Evolutionary conservation across 2,888 invertebrate genomes (phyloP).

Genomic region (Xylota sylvarum): DNA sequence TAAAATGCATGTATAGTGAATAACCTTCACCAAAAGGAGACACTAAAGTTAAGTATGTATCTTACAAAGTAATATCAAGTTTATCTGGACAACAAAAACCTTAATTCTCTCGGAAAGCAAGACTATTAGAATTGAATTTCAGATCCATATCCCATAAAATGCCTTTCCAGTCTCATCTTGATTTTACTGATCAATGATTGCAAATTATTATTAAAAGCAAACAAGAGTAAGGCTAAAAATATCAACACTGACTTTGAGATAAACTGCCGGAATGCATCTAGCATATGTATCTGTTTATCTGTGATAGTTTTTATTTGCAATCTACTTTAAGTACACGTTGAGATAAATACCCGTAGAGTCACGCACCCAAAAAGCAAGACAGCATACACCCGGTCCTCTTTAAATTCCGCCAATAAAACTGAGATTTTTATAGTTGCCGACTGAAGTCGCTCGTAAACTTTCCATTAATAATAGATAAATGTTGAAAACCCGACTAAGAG

Average conservation of each 20-base stretch:
- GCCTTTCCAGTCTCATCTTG: neutral
- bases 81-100: too few species aligned
- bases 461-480: slow-evolving; percentile 77
- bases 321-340: slow-evolving; percentile 46
- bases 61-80: too few species aligned
- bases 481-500: slow-evolving; percentile 59
- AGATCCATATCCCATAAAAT: neutral
- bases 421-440: slow-evolving; percentile 67
- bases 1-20: too few species aligned
- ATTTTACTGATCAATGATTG: neutral
- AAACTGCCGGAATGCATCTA: slow-evolving; percentile 9
- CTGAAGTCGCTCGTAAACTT: slow-evolving; percentile 70
- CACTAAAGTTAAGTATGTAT: too few species aligned
- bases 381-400: slow-evolving; percentile 19
- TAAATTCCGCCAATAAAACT: slow-evolving; percentile 55
- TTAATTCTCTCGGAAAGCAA: too few species aligned
- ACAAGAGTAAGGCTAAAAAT: slow-evolving; percentile 20
- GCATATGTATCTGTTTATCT: slow-evolving; percentile 5
- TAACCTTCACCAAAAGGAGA: too few species aligned
- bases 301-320: slow-evolving; percentile 2
- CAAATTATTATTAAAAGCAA: slow-evolving; percentile 1
- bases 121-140: too few species aligned
- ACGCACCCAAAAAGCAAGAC: slow-evolving; percentile 19
- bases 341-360: slow-evolving; percentile 31
- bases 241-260: slow-evolving; percentile 9